Evolutionary conservation across 2,797 vertebrate species (phyloP).

Genomic region (Parauchenoglanis ngamensis): DNA sequence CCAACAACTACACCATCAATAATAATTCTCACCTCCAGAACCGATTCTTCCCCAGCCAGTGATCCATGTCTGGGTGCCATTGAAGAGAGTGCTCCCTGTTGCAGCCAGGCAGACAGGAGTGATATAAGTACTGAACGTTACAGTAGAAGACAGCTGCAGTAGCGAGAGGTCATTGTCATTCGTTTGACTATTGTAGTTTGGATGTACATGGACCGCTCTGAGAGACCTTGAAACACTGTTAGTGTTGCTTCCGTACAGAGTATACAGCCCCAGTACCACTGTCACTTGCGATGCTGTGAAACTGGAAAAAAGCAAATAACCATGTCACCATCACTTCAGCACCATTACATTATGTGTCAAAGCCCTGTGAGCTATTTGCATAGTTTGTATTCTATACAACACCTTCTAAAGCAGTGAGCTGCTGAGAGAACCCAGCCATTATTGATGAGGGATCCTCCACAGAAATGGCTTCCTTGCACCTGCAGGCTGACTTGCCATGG

Average conservation of each 20-base stretch:
- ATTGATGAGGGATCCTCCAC: conserved; percentile 58
- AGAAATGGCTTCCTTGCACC: fast-evolving
- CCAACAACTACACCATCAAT: not conserved
- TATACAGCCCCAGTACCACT: conserved; percentile 36
- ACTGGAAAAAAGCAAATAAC: conserved; percentile 21
- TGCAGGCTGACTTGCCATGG: conserved; percentile 58
- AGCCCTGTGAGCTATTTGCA: not conserved
- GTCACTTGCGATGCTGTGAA: fast-evolving
- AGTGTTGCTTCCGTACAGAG: fast-evolving
- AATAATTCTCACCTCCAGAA: not conserved
- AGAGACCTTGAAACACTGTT: not conserved
- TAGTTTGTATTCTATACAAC: not conserved
- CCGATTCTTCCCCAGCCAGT: conserved; percentile 43
- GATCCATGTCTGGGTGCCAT: conserved; percentile 29
- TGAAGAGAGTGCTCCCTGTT: conserved; percentile 29
- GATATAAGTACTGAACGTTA: conserved; percentile 31
- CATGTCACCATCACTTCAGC: not conserved
- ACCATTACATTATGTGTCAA: not conserved
- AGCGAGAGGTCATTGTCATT: conserved; percentile 34
- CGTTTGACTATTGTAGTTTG: fast-evolving
- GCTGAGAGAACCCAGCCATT: conserved; percentile 49
- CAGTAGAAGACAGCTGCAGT: conserved; percentile 25
- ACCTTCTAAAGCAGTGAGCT: conserved; percentile 35
- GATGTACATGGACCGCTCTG: not conserved
- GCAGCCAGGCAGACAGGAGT: conserved; percentile 51